Percentiles rank a stretch among this genome's conserved stretches.
These are phyloP conservation scores for Gonioctena quinquepunctata DNA, from an alignment of 1,140 invertebrate species.

Conservation along the genomic window DNA sequence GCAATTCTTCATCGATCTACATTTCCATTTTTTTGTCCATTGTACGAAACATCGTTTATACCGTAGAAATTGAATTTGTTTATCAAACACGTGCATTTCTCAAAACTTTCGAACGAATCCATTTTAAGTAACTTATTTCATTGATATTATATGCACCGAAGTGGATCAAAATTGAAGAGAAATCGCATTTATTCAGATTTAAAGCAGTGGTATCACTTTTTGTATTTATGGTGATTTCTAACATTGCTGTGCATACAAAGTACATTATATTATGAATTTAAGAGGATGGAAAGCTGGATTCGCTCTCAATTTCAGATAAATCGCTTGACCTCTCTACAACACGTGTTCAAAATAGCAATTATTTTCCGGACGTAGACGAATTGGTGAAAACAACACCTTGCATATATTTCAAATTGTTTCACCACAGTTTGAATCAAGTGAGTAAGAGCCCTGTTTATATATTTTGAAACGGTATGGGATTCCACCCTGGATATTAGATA, in stretches of 20 bases:
- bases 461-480: no score
- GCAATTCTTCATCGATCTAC: background rate
- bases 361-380: no score
- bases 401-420: no score
- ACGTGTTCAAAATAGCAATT: background rate
- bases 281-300: background rate
- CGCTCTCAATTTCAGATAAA: background rate
- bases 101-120: background rate
- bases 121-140: background rate
- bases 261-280: background rate
- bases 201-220: background rate
- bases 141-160: background rate
- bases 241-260: background rate
- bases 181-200: background rate
- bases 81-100: no score
- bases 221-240: background rate
- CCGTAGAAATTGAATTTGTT: no score
- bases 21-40: background rate
- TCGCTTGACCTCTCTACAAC: background rate
- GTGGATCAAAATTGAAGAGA: background rate
- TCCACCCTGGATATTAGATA: no score
- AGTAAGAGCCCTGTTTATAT: no score
- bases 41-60: no score
- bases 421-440: no score
- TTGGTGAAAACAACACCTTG: no score